A percentile compares a stretch with the other conserved stretches of the same genome.
phyloP scores from a whole-genome alignment of 2,113 vertebrate species.

The Tragelaphus strepsiceros region DNA sequence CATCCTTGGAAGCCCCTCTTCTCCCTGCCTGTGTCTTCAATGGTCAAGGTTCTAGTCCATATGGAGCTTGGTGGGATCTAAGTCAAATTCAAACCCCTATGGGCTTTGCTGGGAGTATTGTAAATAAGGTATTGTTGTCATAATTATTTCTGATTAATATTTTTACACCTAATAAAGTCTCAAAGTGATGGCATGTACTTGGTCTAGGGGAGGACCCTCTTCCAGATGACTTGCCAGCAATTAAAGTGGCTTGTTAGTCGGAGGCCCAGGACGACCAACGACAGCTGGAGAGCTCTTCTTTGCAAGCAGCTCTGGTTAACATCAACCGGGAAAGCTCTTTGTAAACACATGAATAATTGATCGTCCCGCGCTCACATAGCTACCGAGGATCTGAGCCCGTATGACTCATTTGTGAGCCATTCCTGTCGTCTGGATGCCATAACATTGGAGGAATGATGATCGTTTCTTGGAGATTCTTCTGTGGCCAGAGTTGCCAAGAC shows the following conservation, averaged over 20 bases:
- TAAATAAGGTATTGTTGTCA: not conserved
- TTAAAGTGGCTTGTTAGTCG: constrained; percentile 73
- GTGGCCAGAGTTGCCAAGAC: constrained; percentile 84
- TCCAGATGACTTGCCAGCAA: constrained; percentile 73
- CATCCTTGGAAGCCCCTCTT: not conserved
- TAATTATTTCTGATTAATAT: constrained; percentile 31
- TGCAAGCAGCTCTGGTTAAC: constrained; percentile 85
- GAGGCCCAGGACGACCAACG: constrained; percentile 72
- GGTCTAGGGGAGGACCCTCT: constrained; percentile 18
- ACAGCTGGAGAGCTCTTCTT: constrained; percentile 85
- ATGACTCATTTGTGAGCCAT: constrained; percentile 85
- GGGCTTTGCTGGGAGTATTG: not conserved
- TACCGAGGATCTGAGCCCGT: constrained; percentile 80
- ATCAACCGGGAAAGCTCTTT: constrained; percentile 83
- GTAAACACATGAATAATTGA: constrained; percentile 92
- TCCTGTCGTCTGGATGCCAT: constrained; percentile 87
- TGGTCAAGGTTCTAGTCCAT: no score
- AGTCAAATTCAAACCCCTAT: not conserved
- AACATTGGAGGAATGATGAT: constrained; percentile 87
- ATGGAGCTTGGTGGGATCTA: not conserved
- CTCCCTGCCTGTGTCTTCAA: not conserved
- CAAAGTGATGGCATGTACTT: constrained; percentile 57
- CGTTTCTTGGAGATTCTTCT: constrained; percentile 86
- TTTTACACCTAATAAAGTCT: constrained; percentile 73
- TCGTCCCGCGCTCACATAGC: constrained; percentile 82